These are phyloP conservation scores for Oligia fasciuncula DNA, from an alignment of 2,888 invertebrate species.

Conservation along the genomic window DNA sequence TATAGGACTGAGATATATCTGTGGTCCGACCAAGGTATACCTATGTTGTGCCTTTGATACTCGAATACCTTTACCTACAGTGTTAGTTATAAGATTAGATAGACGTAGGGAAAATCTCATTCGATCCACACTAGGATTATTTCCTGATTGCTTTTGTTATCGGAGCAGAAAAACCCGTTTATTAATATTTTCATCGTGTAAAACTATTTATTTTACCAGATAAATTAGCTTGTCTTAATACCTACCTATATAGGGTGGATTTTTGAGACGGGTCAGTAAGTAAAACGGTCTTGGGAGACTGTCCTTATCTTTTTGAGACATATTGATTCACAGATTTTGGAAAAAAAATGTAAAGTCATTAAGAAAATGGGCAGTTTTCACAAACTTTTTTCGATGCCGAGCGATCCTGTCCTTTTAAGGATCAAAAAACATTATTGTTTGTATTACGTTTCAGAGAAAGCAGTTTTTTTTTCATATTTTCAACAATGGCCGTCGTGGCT, in stretches of 20 bases:
- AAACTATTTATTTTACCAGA: background rate
- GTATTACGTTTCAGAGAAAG: background rate
- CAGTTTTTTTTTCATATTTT: background rate
- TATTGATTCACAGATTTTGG: background rate
- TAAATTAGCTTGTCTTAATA: too few relatives aligned
- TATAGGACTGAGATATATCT: too few relatives aligned
- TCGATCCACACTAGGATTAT: slow-evolving; percentile 10
- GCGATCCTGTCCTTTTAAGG: too few relatives aligned
- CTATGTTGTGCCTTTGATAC: background rate
- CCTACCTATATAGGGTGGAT: too few relatives aligned
- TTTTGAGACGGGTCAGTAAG: too few relatives aligned
- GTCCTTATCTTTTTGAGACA: too few relatives aligned
- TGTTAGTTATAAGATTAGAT: slow-evolving; percentile 18
- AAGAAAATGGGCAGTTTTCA: background rate
- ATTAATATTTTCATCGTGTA: background rate
- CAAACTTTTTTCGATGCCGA: background rate
- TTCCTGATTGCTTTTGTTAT: slow-evolving; percentile 13
- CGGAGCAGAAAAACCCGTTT: background rate
- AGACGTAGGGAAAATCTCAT: slow-evolving; percentile 1
- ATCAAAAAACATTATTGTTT: too few relatives aligned
- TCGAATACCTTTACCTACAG: background rate
- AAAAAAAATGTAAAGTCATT: background rate
- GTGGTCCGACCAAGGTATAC: background rate
- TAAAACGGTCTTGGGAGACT: too few relatives aligned
- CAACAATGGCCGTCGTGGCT: background rate